Conservation (phyloP, 2,113 vertebrate species). For the Myanophis thanlyinensis region DNA sequence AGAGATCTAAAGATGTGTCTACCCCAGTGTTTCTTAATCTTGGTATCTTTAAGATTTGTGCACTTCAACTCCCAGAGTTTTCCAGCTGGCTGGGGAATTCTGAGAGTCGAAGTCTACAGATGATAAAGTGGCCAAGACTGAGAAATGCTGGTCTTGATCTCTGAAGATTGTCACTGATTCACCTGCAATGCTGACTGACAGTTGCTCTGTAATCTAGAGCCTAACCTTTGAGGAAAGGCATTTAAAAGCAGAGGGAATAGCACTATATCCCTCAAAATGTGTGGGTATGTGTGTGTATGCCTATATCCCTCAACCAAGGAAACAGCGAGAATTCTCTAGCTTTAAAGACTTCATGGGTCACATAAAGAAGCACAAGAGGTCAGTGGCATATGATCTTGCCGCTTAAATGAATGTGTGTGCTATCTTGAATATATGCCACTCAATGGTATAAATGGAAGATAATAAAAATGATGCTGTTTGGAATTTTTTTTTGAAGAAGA, state of each 20-base stretch:
- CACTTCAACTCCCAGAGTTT: too few relatives aligned
- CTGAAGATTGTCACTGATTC: background rate
- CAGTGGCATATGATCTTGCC: background rate
- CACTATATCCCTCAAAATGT: too few relatives aligned
- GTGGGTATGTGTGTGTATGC: too few relatives aligned
- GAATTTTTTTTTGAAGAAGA: background rate
- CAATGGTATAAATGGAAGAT: background rate
- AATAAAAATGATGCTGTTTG: background rate
- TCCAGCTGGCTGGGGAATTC: too few relatives aligned
- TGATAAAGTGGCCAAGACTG: too few relatives aligned
- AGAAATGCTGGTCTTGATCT: background rate
- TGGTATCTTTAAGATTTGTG: too few relatives aligned
- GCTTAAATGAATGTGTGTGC: background rate
- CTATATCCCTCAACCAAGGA: constrained; percentile 7
- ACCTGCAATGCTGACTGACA: background rate
- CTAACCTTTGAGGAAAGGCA: constrained; percentile 51
- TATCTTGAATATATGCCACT: background rate
- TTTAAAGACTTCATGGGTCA: constrained; percentile 6
- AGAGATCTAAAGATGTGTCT: background rate
- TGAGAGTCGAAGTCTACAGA: too few relatives aligned
- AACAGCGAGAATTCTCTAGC: constrained; percentile 29
- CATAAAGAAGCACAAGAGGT: constrained; percentile 21
- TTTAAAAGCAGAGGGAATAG: constrained; percentile 42
- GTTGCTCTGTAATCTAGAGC: background rate
- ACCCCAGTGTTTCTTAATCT: background rate